phyloP scores from a whole-genome alignment of 2,113 vertebrate species.

The Cygnus atratus region DNA sequence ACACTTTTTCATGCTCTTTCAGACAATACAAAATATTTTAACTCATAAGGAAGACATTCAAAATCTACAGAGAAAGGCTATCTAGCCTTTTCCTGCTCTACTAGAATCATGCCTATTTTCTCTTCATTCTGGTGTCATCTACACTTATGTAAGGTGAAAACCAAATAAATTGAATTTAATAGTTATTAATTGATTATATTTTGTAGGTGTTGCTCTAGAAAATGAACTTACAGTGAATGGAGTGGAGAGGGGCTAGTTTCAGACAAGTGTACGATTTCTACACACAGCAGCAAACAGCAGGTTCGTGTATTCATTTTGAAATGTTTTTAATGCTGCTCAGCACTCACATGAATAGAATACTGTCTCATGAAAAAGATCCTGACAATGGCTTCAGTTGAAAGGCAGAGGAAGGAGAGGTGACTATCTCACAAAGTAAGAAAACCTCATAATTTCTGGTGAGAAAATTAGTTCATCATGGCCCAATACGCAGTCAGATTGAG shows the following conservation, averaged over 20 bases:
- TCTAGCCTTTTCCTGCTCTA: background rate
- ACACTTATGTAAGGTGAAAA: background rate
- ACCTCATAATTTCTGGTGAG: background rate
- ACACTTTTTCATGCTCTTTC: background rate
- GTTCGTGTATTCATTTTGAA: background rate
- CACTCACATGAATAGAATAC: background rate
- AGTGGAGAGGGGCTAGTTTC: background rate
- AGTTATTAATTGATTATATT: background rate
- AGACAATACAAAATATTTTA: background rate
- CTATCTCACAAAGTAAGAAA: background rate
- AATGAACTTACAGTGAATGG: background rate
- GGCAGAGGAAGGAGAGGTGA: background rate
- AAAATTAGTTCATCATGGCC: background rate
- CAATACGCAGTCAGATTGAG: accelerated
- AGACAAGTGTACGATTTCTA: accelerated
- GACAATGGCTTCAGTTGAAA: background rate
- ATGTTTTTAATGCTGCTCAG: background rate
- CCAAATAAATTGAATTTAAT: background rate
- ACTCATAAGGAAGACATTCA: background rate
- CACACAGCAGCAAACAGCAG: background rate
- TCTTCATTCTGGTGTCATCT: accelerated
- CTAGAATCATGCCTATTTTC: background rate
- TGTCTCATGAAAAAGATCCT: background rate
- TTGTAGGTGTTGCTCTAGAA: background rate
- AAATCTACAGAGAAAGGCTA: background rate